These are phyloP conservation scores for Lasioglossum pauxillum DNA, from an alignment of 2,888 invertebrate genomes.

Conservation along the genomic window DNA sequence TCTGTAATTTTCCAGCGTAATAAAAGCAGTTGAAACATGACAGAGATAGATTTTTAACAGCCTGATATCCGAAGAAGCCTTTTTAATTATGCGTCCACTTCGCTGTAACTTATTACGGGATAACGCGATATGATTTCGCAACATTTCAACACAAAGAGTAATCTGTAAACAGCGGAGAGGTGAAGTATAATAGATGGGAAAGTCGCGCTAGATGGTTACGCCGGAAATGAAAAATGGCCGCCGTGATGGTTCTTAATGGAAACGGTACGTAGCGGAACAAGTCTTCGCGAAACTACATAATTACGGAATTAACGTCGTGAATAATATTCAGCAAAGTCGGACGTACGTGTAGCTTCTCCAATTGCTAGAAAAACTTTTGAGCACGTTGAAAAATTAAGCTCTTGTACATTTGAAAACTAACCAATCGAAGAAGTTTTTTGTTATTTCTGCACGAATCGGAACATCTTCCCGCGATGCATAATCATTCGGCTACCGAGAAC, in stretches of 20 bases:
- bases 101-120: not conserved
- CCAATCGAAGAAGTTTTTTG: too few relatives aligned
- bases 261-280: conserved; percentile 14
- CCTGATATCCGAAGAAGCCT: too few relatives aligned
- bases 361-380: not conserved
- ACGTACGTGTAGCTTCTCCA: not conserved
- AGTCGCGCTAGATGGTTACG: not conserved
- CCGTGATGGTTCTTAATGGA: conserved; percentile 4
- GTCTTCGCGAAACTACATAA: conserved; percentile 16
- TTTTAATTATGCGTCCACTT: not conserved
- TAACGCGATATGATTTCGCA: too few relatives aligned
- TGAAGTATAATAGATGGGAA: conserved; percentile 5
- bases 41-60: too few relatives aligned
- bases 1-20: too few relatives aligned
- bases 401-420: not conserved
- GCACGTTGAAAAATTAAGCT: not conserved
- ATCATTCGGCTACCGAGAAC: not conserved
- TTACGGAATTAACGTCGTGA: conserved; percentile 13
- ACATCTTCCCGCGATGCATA: too few relatives aligned
- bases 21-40: too few relatives aligned
- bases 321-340: not conserved
- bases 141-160: not conserved
- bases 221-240: conserved; percentile 15
- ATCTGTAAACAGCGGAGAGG: not conserved
- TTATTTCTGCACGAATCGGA: not conserved